Conservation (phyloP, 2,797 vertebrate species). For the Podarcis lilfordi region DNA sequence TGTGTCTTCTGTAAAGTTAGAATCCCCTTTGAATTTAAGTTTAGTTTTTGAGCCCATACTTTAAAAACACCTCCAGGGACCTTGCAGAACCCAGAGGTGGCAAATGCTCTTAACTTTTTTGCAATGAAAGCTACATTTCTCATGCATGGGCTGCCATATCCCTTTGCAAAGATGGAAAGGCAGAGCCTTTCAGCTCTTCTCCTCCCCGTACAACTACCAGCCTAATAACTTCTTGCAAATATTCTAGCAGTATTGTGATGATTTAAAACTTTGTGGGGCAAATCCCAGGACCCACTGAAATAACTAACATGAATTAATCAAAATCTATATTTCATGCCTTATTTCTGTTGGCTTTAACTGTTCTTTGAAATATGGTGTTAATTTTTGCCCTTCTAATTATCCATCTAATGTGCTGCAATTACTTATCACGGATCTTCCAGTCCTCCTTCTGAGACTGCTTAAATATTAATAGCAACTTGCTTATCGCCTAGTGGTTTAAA, state of each 20-base stretch:
- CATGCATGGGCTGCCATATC: neutral
- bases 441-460: slow-evolving; percentile 21
- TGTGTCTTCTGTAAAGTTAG: no score
- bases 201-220: no score
- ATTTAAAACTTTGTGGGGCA: slow-evolving; percentile 8
- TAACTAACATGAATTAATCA: neutral
- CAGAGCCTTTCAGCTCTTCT: neutral
- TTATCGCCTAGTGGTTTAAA: slow-evolving; percentile 38
- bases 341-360: slow-evolving; percentile 6
- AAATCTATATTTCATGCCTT: neutral
- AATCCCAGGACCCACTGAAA: neutral
- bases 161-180: no score
- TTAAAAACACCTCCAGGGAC: neutral
- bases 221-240: neutral
- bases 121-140: neutral
- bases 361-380: slow-evolving; percentile 7
- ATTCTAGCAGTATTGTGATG: neutral
- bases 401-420: neutral
- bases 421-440: neutral
- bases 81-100: neutral
- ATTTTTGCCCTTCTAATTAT: slow-evolving; percentile 22
- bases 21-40: no score
- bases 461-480: slow-evolving; percentile 38
- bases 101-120: neutral
- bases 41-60: no score